Evolutionary conservation across 2,113 vertebrate species (phyloP).

Genomic region (Elachura formosa): DNA sequence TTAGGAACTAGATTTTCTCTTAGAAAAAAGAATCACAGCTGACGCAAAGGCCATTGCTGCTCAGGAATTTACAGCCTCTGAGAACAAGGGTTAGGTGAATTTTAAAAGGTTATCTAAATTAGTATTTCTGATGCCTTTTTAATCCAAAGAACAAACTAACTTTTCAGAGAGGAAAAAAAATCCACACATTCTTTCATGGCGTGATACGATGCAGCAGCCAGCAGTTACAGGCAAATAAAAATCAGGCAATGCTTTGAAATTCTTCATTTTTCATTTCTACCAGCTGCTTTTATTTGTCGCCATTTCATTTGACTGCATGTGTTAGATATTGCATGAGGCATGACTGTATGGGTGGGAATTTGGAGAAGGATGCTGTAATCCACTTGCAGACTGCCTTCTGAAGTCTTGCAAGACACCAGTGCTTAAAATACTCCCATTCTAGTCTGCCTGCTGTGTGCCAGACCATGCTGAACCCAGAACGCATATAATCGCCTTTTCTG

Average conservation of each 20-base stretch:
- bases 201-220: background rate
- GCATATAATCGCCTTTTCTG: background rate
- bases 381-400: background rate
- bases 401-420: background rate
- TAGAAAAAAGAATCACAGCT: background rate
- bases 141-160: conserved; percentile 21
- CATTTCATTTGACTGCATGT: conserved; percentile 15
- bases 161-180: background rate
- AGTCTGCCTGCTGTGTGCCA: background rate
- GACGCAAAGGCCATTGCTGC: background rate
- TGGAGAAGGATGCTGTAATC: conserved; percentile 6
- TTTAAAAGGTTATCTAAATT: background rate
- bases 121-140: background rate
- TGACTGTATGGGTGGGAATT: background rate
- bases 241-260: conserved; percentile 50
- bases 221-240: conserved; percentile 8
- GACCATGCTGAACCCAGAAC: background rate
- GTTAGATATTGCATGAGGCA: conserved; percentile 23
- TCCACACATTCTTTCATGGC: background rate
- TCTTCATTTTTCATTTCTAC: conserved; percentile 20
- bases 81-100: background rate
- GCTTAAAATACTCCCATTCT: background rate
- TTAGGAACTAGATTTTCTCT: background rate
- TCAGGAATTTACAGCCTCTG: background rate
- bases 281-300: conserved; percentile 32